These are phyloP conservation scores for Erpobdella octoculata DNA, from an alignment of 2,888 invertebrate genomes.

Conservation along the genomic window DNA sequence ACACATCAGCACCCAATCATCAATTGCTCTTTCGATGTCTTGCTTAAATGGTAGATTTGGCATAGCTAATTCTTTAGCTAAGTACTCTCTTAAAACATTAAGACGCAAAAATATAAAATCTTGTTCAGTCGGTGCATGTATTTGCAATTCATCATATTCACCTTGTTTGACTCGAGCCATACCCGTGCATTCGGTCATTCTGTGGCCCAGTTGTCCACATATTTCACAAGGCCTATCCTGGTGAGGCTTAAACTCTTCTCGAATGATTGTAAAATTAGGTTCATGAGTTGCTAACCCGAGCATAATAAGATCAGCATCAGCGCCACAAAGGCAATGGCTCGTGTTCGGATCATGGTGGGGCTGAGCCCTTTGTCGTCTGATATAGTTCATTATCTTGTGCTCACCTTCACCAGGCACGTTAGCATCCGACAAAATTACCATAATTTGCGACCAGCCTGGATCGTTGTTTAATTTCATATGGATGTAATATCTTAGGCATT, in stretches of 20 bases:
- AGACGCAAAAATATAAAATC: constrained; percentile 83
- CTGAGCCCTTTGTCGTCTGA: constrained; percentile 66
- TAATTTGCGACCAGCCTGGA: constrained; percentile 86
- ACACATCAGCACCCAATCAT: constrained; percentile 97
- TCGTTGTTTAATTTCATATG: constrained; percentile 83
- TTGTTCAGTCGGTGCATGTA: constrained; percentile 60
- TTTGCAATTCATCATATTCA: constrained; percentile 40
- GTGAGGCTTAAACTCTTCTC: constrained; percentile 97
- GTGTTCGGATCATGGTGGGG: constrained; percentile 75
- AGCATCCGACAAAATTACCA: constrained; percentile 88
- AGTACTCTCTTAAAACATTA: constrained; percentile 82
- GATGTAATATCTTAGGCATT: constrained; percentile 71
- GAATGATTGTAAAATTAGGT: constrained; percentile 93
- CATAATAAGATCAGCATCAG: constrained; percentile 97
- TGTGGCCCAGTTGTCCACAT: constrained; percentile 64
- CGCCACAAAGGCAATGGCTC: constrained; percentile 91
- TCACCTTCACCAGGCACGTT: constrained; percentile 73
- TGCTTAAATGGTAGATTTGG: constrained; percentile 79
- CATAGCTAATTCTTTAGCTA: constrained; percentile 80
- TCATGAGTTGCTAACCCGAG: constrained; percentile 88
- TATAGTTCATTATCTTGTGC: constrained; percentile 99
- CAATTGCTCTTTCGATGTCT: constrained; percentile 85
- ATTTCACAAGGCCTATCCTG: constrained; percentile 90
- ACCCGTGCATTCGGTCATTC: constrained; percentile 60
- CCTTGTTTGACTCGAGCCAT: constrained; percentile 59